phyloP scores from a whole-genome alignment of 2,113 vertebrate species.

The Numida meleagris region DNA sequence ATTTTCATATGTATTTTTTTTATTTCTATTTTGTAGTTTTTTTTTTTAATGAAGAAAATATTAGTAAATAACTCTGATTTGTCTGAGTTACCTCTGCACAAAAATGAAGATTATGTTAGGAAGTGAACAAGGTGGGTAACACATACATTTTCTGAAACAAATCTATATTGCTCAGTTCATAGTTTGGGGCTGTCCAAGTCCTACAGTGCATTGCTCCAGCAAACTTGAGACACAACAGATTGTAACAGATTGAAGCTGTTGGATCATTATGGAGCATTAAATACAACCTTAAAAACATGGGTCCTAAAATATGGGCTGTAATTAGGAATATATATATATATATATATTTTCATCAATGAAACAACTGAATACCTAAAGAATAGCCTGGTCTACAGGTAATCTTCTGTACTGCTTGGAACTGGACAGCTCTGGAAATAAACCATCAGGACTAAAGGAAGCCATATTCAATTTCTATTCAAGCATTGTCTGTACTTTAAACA shows the following conservation, averaged over 20 bases:
- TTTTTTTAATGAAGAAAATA: neutral
- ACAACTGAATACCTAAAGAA: neutral
- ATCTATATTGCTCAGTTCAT: neutral
- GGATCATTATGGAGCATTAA: neutral
- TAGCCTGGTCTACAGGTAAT: neutral
- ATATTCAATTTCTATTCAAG: neutral
- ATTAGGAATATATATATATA: neutral
- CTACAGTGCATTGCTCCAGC: neutral
- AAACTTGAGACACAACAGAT: neutral
- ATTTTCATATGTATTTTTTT: neutral
- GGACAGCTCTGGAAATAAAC: neutral
- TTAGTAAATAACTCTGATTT: neutral
- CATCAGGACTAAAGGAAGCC: neutral
- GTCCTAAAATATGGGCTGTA: neutral
- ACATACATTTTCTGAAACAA: neutral
- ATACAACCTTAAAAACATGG: neutral
- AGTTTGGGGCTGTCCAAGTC: neutral
- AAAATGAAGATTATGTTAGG: neutral
- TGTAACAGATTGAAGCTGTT: neutral
- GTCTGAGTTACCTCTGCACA: neutral
- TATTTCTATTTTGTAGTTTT: neutral
- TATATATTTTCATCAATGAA: neutral
- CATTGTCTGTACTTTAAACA: neutral
- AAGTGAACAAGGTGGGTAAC: neutral
- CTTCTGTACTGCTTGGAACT: neutral